Base-by-base conservation (phyloP, 2,113 vertebrate genomes). In the Vulpes vulpes region DNA sequence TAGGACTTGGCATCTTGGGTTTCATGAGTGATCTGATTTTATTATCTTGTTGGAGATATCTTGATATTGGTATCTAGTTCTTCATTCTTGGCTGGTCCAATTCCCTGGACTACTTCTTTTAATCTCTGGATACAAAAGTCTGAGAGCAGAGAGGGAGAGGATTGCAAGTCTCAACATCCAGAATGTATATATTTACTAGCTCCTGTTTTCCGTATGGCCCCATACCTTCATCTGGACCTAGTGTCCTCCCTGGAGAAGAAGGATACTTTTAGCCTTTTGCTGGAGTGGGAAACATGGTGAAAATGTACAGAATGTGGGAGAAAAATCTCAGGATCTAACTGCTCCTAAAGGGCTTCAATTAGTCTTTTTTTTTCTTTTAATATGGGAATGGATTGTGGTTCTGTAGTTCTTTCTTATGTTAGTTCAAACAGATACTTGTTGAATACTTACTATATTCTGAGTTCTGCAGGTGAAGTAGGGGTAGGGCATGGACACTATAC, bases 261-360 rank as follows among this genome's bases (percentile, higher is more conserved):
- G 51, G 89, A 49, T 89, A 67, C 22, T 43, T 95, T 69, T 94
- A n/a, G 49, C 38, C 23, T 92, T 96, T 85, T 76, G 23, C n/a
- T 84, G 35, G 35, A 82, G 73, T 81, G 73, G 30, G 30, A 96
- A 85, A 62, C 11, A 92, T 65, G 51, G 15, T 82, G n/a, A 76
- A 89, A 67, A 27, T 67, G 10, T 69, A 16, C 2, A 89, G 88
- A 85, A 92, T 76, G 30, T 95, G 80, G 74, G 53, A 90, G 35
- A 59, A 51, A 81, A 86, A 89, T 60, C 49, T 94, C 30, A 92
- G 64, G 38, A 79, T 94, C 35, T 85, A 78, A 85, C 38, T 83
- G 53, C 12, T 84, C 3, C 69, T 86, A 69, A 93, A 95, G 4
- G 35, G 7, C 62, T 90, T 86, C 20, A 79, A 0, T 84, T 84